phyloP scores from a whole-genome alignment of 2,113 vertebrate genomes.

The Hyaena hyaena region DNA sequence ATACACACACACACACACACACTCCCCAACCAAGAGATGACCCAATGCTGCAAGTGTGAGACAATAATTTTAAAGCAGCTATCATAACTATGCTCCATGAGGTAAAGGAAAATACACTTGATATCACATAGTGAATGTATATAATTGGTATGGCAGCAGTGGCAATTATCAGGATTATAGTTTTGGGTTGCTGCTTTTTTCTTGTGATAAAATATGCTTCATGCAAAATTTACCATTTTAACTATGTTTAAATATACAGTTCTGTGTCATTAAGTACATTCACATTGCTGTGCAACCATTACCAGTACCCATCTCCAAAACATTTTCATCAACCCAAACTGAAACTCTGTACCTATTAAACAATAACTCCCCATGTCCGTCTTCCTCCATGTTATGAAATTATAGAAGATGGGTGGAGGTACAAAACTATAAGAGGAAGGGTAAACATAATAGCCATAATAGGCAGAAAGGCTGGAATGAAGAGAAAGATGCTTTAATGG shows the following conservation, averaged over 20 bases:
- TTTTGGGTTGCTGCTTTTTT: constrained; percentile 13
- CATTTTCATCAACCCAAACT: background rate
- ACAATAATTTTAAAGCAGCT: background rate
- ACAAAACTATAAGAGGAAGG: background rate
- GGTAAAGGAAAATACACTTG: background rate
- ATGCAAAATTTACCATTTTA: background rate
- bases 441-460: background rate
- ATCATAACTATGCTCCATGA: background rate
- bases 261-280: background rate
- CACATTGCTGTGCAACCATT: background rate
- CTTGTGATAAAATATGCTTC: background rate
- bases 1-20: background rate
- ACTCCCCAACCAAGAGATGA: background rate
- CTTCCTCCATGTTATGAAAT: background rate
- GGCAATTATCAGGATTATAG: background rate
- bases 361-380: background rate
- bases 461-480: background rate
- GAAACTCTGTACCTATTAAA: background rate
- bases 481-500: background rate
- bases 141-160: background rate
- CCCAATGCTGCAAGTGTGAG: background rate
- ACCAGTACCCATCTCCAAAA: background rate
- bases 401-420: background rate
- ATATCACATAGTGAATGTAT: background rate
- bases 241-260: background rate